Percentiles rank a stretch among this genome's conserved stretches.
Conservation (phyloP, 2,113 vertebrate genomes). For the Nerophis ophidion region DNA sequence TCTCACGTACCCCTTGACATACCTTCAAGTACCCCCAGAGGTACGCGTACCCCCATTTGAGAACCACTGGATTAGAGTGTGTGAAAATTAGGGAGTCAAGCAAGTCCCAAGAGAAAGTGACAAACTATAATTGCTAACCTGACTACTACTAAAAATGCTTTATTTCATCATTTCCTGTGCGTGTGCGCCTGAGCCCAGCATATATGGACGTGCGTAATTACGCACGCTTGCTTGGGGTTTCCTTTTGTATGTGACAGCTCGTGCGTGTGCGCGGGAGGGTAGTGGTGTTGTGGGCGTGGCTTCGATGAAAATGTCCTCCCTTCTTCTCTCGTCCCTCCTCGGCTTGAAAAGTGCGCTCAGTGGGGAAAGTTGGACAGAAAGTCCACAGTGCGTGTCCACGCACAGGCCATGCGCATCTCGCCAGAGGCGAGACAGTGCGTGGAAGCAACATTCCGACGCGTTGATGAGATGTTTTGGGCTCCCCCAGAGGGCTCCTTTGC, state of each 20-base stretch:
- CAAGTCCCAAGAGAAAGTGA: no score
- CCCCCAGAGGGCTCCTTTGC: background rate
- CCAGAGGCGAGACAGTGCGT: slow-evolving; percentile 9
- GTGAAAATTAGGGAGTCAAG: no score
- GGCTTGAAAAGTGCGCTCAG: slow-evolving; percentile 35
- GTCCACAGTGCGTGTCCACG: slow-evolving; percentile 12
- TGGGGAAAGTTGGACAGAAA: slow-evolving; percentile 12
- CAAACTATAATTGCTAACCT: no score
- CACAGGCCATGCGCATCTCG: slow-evolving; percentile 19
- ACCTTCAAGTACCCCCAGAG: no score
- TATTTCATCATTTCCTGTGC: no score
- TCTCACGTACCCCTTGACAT: no score
- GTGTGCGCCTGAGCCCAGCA: background rate
- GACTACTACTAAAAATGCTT: no score
- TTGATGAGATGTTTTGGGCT: background rate
- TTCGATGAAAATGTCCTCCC: slow-evolving; percentile 11
- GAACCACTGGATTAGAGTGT: no score
- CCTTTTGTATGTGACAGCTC: background rate
- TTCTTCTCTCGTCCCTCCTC: slow-evolving; percentile 10
- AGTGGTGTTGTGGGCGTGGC: slow-evolving; percentile 44
- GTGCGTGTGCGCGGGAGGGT: background rate
- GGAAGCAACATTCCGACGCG: background rate
- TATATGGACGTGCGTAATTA: slow-evolving; percentile 41
- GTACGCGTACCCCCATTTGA: no score
- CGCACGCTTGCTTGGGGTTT: slow-evolving; percentile 31